A percentile compares a stretch with the other conserved stretches of the same genome.
These are phyloP conservation scores for Plebejus anna DNA, from an alignment of 2,888 invertebrate genomes.

Conservation along the genomic window DNA sequence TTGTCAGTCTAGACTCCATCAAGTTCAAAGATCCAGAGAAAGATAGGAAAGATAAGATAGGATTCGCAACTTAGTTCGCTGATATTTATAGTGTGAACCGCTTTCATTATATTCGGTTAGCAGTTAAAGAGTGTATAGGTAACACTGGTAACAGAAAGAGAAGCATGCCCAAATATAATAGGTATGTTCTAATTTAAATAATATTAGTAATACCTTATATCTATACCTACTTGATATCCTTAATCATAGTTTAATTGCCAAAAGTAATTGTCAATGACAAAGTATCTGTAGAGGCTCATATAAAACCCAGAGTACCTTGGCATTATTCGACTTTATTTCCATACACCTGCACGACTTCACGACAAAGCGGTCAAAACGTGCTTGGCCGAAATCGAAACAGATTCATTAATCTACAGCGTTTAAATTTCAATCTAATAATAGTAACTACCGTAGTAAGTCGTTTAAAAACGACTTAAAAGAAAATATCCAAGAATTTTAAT, in stretches of 20 bases:
- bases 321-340: conserved; percentile 19
- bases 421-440: not conserved
- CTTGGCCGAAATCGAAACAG: conserved; percentile 2
- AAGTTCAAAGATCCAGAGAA: no score
- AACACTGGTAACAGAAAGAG: no score
- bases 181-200: no score
- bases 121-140: no score
- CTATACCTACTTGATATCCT: not conserved
- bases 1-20: no score
- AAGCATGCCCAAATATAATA: no score
- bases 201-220: not conserved
- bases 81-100: no score
- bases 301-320: conserved; percentile 18
- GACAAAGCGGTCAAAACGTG: conserved; percentile 11
- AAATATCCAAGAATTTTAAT: not conserved
- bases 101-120: no score
- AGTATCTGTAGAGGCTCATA: conserved; percentile 21
- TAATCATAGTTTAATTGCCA: not conserved
- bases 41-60: no score
- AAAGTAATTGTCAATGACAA: conserved; percentile 1
- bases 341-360: conserved; percentile 25
- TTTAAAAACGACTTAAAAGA: not conserved
- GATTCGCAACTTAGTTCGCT: no score
- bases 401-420: not conserved
- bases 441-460: not conserved